phyloP scores from a whole-genome alignment of 2,797 vertebrate species.

The Garrulus glandarius region DNA sequence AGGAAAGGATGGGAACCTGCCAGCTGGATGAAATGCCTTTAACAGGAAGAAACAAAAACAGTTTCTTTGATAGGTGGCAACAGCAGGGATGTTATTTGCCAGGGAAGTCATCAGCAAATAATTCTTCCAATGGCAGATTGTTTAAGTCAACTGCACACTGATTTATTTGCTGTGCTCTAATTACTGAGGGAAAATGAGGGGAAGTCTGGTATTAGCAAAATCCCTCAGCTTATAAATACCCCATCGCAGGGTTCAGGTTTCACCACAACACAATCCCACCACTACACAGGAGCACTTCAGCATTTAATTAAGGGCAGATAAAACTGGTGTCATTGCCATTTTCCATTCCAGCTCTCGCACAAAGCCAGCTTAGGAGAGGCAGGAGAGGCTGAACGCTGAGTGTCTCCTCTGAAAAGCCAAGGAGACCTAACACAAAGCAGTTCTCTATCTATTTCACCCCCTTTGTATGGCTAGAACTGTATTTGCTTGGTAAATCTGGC shows the following conservation, averaged over 20 bases:
- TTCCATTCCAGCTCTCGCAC: not conserved
- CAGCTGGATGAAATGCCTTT: not conserved
- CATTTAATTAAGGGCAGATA: constrained; percentile 66
- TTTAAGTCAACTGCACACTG: constrained; percentile 37
- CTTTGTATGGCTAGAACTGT: not conserved
- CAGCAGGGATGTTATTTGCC: not conserved
- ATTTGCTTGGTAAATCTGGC: not conserved
- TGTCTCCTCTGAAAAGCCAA: not conserved
- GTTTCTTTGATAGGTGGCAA: not conserved
- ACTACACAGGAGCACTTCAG: constrained; percentile 19
- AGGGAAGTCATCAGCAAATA: not conserved
- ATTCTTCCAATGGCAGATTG: not conserved
- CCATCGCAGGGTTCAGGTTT: not conserved
- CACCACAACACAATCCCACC: not conserved
- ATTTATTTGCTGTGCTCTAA: constrained; percentile 59
- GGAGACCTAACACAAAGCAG: not conserved
- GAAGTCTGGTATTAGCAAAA: constrained; percentile 43
- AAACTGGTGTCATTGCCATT: constrained; percentile 16
- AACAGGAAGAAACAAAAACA: not conserved
- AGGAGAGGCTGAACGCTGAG: not conserved
- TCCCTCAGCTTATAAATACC: constrained; percentile 56
- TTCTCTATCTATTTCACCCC: not conserved
- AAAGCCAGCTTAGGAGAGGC: not conserved
- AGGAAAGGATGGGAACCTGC: not conserved
- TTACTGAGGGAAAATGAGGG: constrained; percentile 40